Evolutionary conservation across 2,113 vertebrate species (phyloP).

Genomic region (Gracilinanus agilis): DNA sequence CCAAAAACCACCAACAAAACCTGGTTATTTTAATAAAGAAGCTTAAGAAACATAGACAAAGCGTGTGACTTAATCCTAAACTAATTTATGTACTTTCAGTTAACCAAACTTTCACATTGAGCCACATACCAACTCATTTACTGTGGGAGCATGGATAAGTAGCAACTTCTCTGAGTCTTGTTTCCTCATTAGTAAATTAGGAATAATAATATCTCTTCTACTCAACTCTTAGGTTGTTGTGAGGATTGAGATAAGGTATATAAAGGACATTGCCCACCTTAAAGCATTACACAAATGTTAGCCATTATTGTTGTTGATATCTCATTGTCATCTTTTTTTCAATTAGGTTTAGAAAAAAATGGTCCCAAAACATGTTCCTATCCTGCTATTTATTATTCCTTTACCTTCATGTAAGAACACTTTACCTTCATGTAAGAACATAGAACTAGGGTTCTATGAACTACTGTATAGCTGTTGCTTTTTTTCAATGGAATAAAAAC

Average conservation of each 20-base stretch:
- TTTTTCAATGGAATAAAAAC: neutral
- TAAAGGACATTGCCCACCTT: neutral
- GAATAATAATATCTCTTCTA: neutral
- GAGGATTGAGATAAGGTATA: neutral
- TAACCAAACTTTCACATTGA: neutral
- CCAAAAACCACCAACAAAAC: neutral
- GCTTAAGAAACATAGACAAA: neutral
- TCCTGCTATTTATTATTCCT: too few species aligned
- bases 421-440: neutral
- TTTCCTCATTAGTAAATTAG: neutral
- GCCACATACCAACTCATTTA: neutral
- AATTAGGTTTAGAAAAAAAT: neutral
- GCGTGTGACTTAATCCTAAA: neutral
- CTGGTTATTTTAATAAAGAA: neutral
- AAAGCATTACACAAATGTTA: neutral
- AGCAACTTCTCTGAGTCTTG: neutral
- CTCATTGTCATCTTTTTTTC: neutral
- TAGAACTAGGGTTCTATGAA: neutral
- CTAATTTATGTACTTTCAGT: neutral
- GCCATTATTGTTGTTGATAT: neutral
- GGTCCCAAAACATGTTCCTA: neutral
- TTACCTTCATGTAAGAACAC: neutral
- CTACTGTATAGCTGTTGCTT: neutral
- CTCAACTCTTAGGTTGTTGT: neutral
- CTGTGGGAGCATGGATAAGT: neutral